Evolutionary conservation across 92 coral and sea anemone species (phyloP), one percentile per base, ranked within the genome.

Genomic region (Heteractis magnifica): DNA sequence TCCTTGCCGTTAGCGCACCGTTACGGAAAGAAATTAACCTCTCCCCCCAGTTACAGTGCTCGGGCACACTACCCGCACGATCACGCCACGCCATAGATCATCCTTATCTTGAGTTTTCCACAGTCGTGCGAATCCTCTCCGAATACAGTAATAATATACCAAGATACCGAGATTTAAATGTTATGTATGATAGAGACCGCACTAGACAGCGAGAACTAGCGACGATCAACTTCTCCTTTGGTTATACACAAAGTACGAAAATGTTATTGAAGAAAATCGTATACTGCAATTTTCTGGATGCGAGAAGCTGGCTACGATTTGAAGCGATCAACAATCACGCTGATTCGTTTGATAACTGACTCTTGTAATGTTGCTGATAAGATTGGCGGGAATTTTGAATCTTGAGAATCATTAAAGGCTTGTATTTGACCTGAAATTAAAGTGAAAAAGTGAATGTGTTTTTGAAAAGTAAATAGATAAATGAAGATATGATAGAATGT

Each of bases 391-490:
- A 34, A 34, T 18, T 13, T 26, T 8, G 19, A 4, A 68, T 2
- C 50, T 20, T 68, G 73, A 23, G 73, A 64, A 21, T 26, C 8
- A 68, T 12, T 68, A 68, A 10, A 23, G 73, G 49, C 73, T 68
- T 68, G 73, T 68, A 68, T 68, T 68, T 23, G 73, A 68, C 10
- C 73, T 68, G 73, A 12, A 68, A 68, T 26, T 41, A 26, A 68
- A 68, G 49, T 12, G 49, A 26, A 68, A 11, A 68, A n/a, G 49
- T 26, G 23, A 68, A 12, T 13, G 20, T 0, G 70, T 0, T 12
- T 12, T 9, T 12, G 20, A 62, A 13, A 62, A 18, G 18, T 0
- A 62, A 6, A 62, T 0, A 62, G 70, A 18, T 6, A 62, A 16
- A 62, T 5, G 70, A 6, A 62, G n/a, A 62, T 0, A 62, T 8